Evolutionary conservation across 2,888 invertebrate genomes (phyloP).

Genomic region (Lysandra bellargus): DNA sequence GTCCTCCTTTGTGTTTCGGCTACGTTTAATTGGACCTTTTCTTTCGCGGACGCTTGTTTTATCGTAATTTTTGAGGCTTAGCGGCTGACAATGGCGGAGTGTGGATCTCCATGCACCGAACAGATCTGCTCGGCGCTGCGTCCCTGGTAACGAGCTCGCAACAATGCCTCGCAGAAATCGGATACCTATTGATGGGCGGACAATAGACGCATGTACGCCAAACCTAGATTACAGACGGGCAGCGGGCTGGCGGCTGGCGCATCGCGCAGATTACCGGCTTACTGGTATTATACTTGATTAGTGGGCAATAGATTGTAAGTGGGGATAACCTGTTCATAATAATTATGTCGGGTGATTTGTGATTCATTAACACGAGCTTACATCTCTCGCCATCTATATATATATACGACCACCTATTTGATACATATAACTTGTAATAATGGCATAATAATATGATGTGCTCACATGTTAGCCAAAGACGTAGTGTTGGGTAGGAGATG

Average conservation of each 20-base stretch:
- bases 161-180: conserved; percentile 35
- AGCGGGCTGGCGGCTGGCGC: conserved; percentile 1
- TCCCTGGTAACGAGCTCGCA: conserved; percentile 29
- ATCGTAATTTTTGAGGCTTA: not conserved
- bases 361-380: conserved; percentile 37
- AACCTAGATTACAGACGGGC: conserved; percentile 36
- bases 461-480: too few species aligned
- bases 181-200: conserved; percentile 37
- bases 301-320: conserved; percentile 48
- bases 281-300: conserved; percentile 55
- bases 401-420: not conserved
- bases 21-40: conserved; percentile 26
- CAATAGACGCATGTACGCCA: conserved; percentile 32
- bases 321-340: conserved; percentile 43
- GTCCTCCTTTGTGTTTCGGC: conserved; percentile 40
- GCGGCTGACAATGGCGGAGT: not conserved
- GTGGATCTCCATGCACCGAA: not conserved
- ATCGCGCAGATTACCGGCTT: conserved; percentile 47
- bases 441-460: not conserved
- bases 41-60: conserved; percentile 1
- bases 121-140: not conserved
- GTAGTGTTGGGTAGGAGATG: too few species aligned
- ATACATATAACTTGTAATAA: not conserved
- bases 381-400: not conserved
- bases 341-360: conserved; percentile 48